These are phyloP conservation scores for Mactra quadrangularis DNA, from an alignment of 1,140 invertebrate genomes.

Conservation along the genomic window DNA sequence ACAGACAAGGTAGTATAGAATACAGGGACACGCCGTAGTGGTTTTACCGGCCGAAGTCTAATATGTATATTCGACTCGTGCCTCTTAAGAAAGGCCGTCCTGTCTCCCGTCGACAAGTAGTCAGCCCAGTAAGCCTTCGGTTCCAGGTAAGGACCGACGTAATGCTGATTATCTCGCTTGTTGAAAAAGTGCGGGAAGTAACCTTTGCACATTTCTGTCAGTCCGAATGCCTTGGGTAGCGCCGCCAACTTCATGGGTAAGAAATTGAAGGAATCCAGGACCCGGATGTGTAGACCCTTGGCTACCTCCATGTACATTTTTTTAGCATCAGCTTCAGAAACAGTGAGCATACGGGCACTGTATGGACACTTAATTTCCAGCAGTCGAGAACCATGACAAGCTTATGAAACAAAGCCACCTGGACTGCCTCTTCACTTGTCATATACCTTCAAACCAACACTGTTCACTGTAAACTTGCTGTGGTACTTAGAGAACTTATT, in stretches of 20 bases:
- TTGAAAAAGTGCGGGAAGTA: no score
- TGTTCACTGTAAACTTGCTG: neutral
- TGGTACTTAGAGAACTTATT: conserved; percentile 12
- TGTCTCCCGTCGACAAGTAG: conserved; percentile 13
- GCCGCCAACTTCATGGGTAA: conserved; percentile 31
- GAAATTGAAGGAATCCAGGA: conserved; percentile 36
- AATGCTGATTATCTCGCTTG: conserved; percentile 20
- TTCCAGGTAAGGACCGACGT: conserved; percentile 26
- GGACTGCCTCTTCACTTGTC: neutral
- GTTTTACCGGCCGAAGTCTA: conserved; percentile 25
- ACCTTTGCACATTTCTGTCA: conserved; percentile 50
- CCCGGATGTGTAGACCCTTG: conserved; percentile 27
- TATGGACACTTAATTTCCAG: conserved; percentile 29
- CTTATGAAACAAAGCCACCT: conserved; percentile 4
- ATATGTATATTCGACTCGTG: conserved; percentile 46
- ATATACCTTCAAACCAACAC: conserved; percentile 12
- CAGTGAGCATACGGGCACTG: conserved; percentile 5
- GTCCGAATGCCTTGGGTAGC: conserved; percentile 37
- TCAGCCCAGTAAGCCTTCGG: conserved; percentile 23
- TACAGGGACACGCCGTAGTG: conserved; percentile 17
- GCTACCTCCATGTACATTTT: conserved; percentile 34
- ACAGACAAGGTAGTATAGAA: neutral
- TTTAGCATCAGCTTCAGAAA: conserved; percentile 22
- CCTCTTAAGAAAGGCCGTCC: conserved; percentile 43
- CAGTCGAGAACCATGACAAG: neutral